phyloP scores from a whole-genome alignment of 2,113 vertebrate genomes.

The Eonycteris spelaea region DNA sequence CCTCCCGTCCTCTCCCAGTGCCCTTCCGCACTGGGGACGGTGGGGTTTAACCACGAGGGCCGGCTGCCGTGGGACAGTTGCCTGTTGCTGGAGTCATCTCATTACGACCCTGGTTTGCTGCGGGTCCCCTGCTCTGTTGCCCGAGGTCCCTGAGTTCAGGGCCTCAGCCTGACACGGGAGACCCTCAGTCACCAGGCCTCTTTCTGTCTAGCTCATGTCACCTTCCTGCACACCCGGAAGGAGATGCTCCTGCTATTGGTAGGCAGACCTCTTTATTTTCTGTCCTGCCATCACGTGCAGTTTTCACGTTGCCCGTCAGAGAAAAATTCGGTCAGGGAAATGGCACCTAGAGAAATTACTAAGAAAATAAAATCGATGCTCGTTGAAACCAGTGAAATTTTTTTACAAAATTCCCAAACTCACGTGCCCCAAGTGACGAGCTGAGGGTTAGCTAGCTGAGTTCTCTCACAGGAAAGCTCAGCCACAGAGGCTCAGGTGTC shows the following conservation, averaged over 20 bases:
- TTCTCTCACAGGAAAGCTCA: fast-evolving
- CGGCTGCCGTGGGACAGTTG: not conserved
- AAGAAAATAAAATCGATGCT: not conserved
- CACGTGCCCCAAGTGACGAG: not conserved
- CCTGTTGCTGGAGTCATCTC: not conserved
- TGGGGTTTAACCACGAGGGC: not conserved
- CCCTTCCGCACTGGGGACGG: fast-evolving
- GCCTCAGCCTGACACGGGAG: not conserved
- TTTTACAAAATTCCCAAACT: not conserved
- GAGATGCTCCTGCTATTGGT: not conserved
- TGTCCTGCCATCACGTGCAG: not conserved
- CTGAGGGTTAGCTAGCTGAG: not conserved
- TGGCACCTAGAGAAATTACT: not conserved
- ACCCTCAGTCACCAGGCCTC: fast-evolving
- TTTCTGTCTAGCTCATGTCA: not conserved
- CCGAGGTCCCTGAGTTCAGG: not conserved
- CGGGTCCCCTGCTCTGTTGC: not conserved
- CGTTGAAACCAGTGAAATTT: not conserved
- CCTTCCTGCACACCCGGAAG: not conserved
- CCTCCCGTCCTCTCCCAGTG: not conserved
- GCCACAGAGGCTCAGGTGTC: fast-evolving
- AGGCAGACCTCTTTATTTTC: not conserved
- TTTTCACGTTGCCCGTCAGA: not conserved
- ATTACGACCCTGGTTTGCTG: not conserved
- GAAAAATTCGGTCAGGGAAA: not conserved